Evolutionary conservation across 2,113 vertebrate genomes (phyloP).

Genomic region (Cinclus cinclus): DNA sequence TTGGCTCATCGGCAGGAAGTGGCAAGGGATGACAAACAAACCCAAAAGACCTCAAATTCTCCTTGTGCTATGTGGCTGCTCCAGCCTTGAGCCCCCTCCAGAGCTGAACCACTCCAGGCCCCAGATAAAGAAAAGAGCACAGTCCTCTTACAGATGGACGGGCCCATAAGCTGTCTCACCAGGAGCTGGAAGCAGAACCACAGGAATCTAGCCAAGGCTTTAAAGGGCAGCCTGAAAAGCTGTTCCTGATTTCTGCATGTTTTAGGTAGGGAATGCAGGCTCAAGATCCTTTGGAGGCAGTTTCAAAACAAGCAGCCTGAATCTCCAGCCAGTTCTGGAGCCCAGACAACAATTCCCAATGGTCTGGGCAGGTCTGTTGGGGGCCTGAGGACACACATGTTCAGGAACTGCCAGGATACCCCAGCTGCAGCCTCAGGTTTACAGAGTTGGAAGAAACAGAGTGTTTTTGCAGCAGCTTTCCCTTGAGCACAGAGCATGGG

Average conservation of each 20-base stretch:
- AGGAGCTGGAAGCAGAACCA: constrained; percentile 55
- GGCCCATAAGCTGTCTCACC: constrained; percentile 38
- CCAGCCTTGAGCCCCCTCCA: not conserved
- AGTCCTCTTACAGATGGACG: constrained; percentile 35
- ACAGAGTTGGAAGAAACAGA: not conserved
- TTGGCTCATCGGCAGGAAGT: not conserved
- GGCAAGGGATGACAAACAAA: not conserved
- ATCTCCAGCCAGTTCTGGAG: not conserved
- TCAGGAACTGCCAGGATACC: not conserved
- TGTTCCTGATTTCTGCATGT: constrained; percentile 23
- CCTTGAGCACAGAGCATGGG: not conserved
- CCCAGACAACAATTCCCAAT: not conserved
- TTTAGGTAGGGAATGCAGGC: not conserved
- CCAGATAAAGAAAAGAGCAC: constrained; percentile 39
- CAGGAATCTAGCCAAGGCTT: constrained; percentile 35
- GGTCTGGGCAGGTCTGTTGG: not conserved
- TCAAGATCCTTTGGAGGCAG: not conserved
- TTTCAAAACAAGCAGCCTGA: not conserved
- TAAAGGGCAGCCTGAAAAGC: constrained; percentile 60
- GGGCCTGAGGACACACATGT: not conserved
- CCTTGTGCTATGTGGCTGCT: not conserved
- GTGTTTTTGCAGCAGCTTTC: not conserved
- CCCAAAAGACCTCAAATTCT: not conserved
- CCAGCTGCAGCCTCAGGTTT: not conserved
- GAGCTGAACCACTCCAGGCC: not conserved